Base-by-base conservation (phyloP, 2,797 vertebrate species). In the Pygocentrus nattereri region DNA sequence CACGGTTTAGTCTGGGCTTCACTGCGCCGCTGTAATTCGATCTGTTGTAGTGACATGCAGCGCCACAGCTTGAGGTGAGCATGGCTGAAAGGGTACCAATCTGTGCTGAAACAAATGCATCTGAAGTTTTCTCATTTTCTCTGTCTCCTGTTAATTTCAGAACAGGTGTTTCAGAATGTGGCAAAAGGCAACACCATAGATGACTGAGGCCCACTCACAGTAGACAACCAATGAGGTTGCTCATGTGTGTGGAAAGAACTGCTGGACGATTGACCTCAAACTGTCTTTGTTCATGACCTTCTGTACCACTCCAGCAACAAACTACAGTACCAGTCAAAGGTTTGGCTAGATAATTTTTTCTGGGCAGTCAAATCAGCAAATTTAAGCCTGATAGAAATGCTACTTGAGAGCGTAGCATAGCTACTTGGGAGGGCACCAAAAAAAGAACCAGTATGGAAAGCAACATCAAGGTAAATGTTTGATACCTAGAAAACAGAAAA, bases 201-300 rank as follows among this genome's bases (percentile, higher is more conserved):
- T 41, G 27, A 19, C 23, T 47, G 19, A 59, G 11, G 2, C 27
- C 34, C 73, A 52, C 71, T 41, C 44, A 30, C 56, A 68, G 19
- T 30, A 50, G 41, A 49, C 30, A 49, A 54, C 23, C 41, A 50
- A 50, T 5, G 59, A 31, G 27, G 23, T 50, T 50, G 73, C 49
- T 50, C 44, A 15, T 47, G 16, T 30, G n/a, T 34, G 25, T 72
- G 73, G 73, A 38, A 71, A 61, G 65, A 80, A 25, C 47, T 72
- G 34, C 74, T 41, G 67, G 59, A n/a, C 38, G 72, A 49, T 2
- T 30, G 68, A 50, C 15, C 68, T 70, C 44, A 18, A 70, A 50
- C 67, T 67, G 71, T 73, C 78, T 79, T 58, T 72, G 73, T 68
- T 59, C 1, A 30, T 67, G 68, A 84, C 78, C 69, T 77, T 76